Base-by-base conservation (phyloP, 2,797 vertebrate species). In the Otus scops region DNA sequence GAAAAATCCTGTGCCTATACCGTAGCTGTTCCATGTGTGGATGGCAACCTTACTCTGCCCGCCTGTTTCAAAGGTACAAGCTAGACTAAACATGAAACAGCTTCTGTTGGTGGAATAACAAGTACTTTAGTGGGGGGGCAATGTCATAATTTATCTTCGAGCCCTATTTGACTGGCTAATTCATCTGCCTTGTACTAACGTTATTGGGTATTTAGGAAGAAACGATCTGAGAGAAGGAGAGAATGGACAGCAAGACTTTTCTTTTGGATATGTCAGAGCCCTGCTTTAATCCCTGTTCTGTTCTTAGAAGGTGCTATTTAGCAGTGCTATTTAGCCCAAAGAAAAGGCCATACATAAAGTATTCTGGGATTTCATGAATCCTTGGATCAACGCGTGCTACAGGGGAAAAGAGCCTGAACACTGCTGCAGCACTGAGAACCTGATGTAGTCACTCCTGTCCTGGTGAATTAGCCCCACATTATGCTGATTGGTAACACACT, bases 51-150 rank as follows among this genome's bases (percentile, higher is more conserved):
- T 8, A 96, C 98, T 11, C 92, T 98, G 54, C 99, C 99, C 10
- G 97, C 95, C 24, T 99, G 99, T 92, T 99, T 98, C 92, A 95
- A 98, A 97, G 99, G 99, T 99, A 94, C 4, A 88, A 68, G 21
- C 38, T 4, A 56, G 11, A 39, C n/a, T 91, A 54, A 26, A 3
- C 11, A 3, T 21, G 36, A 12, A 41, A 6, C 21, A 22, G 27
- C 50, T 20, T 18, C 63, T 85, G 71, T 2, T 24, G 57, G n/a
- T 23, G 71, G 28, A 65, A 65, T n/a, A 41, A 17, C 21, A 53
- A 21, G 18, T 13, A 17, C 39, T 63, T 47, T 1, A 54, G 32
- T 3, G 18, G 3, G 9, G n/a, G 54, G 50, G 16, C 38, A 59
- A 27, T 3, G 18, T 7, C 64, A 36, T 8, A 6, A 22, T 13